Conservation (phyloP, 2,888 invertebrate genomes). For the Chorisops tibialis region DNA sequence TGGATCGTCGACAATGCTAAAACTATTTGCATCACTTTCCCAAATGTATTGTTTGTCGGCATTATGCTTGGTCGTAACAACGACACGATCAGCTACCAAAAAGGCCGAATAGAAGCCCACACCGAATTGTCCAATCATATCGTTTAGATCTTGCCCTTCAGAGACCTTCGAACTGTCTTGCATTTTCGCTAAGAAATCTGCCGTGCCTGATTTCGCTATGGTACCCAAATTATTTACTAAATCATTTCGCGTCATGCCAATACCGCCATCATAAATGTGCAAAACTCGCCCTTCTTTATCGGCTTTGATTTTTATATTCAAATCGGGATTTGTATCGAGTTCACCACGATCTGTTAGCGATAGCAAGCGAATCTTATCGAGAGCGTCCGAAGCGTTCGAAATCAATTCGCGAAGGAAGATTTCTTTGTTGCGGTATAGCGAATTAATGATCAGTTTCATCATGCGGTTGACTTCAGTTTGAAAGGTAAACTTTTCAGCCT, state of each 20-base stretch:
- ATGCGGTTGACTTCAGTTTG: conserved; percentile 99
- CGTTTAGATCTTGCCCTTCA: conserved; percentile 75
- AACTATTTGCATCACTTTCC: conserved; percentile 93
- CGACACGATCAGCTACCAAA: conserved; percentile 92
- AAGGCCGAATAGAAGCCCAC: conserved; percentile 99
- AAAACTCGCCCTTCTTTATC: conserved; percentile 89
- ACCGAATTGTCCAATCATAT: conserved; percentile 99
- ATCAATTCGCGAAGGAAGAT: conserved; percentile 97
- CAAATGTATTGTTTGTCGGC: conserved; percentile 93
- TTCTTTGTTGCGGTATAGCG: conserved; percentile 98
- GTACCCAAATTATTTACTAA: conserved; percentile 95
- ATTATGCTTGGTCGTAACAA: conserved; percentile 94
- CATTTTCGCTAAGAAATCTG: conserved; percentile 91
- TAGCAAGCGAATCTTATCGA: conserved; percentile 94
- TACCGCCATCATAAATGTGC: conserved; percentile 93
- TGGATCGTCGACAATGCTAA: conserved; percentile 89
- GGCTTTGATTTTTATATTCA: conserved; percentile 86
- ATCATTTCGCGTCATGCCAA: conserved; percentile 96
- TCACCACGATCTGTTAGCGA: conserved; percentile 83
- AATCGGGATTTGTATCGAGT: conserved; percentile 73
- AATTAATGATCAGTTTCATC: conserved; percentile 99
- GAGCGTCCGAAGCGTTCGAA: conserved; percentile 97
- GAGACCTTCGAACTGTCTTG: conserved; percentile 58
- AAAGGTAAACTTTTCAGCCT: conserved; percentile 82
- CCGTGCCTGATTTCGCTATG: conserved; percentile 96